Percentiles rank a stretch among this genome's conserved stretches.
Conservation (phyloP, 2,888 invertebrate genomes). For the Eremobia ochroleuca region DNA sequence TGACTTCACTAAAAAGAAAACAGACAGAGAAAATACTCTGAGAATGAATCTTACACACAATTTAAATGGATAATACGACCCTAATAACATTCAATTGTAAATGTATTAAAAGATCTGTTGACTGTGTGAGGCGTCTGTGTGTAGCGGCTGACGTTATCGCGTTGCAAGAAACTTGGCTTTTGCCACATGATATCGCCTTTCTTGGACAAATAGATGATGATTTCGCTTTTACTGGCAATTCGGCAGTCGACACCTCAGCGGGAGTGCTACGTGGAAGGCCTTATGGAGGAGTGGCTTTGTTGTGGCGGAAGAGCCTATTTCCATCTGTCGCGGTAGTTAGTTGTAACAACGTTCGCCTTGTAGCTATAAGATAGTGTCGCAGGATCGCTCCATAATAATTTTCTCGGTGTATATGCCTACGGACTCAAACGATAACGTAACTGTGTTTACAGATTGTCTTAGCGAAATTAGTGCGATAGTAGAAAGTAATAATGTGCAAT, state of each 20-base stretch:
- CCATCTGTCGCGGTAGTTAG: background rate
- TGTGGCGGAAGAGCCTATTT: background rate
- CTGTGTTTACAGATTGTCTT: slow-evolving; percentile 15
- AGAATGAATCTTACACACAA: background rate
- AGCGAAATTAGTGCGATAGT: slow-evolving; percentile 5
- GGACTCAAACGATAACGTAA: background rate
- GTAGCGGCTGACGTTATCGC: background rate
- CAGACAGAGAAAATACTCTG: background rate
- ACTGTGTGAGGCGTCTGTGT: too few species aligned
- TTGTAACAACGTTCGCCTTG: background rate
- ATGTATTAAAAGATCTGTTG: background rate
- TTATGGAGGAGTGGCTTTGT: background rate
- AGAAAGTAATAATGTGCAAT: slow-evolving; percentile 14
- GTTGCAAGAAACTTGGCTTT: background rate
- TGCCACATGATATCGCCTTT: background rate
- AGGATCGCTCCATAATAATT: background rate
- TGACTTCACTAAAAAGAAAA: background rate
- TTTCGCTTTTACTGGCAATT: background rate
- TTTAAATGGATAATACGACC: slow-evolving; percentile 9
- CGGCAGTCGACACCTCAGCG: background rate
- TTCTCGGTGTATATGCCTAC: background rate
- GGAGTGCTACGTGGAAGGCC: background rate
- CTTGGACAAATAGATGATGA: background rate
- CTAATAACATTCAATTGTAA: slow-evolving; percentile 17
- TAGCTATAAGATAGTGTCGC: background rate